Evolutionary conservation across 2,797 vertebrate species (phyloP).

Genomic region (Microhierax caerulescens): DNA sequence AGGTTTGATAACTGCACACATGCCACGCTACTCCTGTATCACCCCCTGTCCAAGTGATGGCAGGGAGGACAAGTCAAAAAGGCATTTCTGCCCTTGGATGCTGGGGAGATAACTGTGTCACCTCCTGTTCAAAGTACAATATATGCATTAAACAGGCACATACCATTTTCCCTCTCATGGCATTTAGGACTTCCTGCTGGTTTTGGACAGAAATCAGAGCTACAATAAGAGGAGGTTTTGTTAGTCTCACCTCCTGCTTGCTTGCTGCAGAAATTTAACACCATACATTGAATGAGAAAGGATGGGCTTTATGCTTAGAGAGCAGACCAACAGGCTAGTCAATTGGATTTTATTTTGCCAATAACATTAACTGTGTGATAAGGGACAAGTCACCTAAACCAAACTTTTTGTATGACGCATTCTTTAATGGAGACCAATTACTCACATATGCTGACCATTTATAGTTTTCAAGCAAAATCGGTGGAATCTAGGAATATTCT

Average conservation of each 20-base stretch:
- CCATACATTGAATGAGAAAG: neutral
- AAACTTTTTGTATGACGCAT: neutral
- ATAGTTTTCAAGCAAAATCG: neutral
- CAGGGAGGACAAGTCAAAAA: neutral
- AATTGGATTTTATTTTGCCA: neutral
- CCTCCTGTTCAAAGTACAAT: neutral
- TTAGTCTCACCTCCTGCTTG: neutral
- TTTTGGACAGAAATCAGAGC: neutral
- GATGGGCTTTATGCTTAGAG: neutral
- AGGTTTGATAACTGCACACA: neutral
- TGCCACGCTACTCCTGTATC: accelerated
- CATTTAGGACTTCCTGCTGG: neutral
- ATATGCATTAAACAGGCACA: neutral
- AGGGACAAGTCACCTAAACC: neutral
- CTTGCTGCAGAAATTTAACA: neutral
- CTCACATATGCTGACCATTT: accelerated
- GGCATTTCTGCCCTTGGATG: neutral
- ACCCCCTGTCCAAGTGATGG: neutral
- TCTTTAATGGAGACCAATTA: neutral
- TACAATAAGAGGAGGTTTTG: neutral
- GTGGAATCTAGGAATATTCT: neutral
- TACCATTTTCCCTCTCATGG: neutral
- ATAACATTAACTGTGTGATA: neutral
- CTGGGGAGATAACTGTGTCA: neutral
- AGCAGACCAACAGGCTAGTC: neutral